These are phyloP conservation scores for Haliaeetus leucogaster DNA, from an alignment of 2,113 vertebrate genomes.

Conservation along the genomic window DNA sequence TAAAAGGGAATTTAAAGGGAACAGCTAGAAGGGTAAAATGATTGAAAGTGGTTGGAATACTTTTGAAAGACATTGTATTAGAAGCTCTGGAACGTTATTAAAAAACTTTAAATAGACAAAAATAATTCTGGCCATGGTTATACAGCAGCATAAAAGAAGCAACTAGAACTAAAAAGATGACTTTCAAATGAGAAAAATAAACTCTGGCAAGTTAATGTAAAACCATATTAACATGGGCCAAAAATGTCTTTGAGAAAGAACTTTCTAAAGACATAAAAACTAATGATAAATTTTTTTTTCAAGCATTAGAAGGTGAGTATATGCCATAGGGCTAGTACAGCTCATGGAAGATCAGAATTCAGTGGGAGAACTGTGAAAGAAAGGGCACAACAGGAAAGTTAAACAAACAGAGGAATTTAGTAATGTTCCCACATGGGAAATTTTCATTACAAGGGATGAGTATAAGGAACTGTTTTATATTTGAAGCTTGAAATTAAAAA, in stretches of 20 bases:
- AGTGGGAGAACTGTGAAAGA: neutral
- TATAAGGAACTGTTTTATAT: constrained; percentile 16
- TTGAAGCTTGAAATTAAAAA: constrained; percentile 50
- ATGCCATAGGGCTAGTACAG: neutral
- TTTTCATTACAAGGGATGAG: constrained; percentile 23
- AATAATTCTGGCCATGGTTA: neutral
- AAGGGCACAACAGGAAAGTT: constrained; percentile 1
- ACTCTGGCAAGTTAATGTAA: neutral
- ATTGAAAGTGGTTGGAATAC: neutral
- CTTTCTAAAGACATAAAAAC: neutral
- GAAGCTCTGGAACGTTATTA: neutral
- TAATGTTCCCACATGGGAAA: neutral
- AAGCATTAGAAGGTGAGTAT: neutral
- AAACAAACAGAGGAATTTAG: constrained; percentile 21
- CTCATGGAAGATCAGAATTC: neutral
- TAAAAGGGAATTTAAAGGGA: constrained; percentile 25
- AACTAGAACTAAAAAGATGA: neutral
- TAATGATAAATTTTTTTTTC: neutral
- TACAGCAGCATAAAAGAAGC: neutral
- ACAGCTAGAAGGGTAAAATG: neutral
- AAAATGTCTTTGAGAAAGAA: neutral
- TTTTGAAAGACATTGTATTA: constrained; percentile 4
- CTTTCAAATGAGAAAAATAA: neutral
- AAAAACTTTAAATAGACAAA: neutral
- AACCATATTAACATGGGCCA: neutral